Evolutionary conservation across 2,888 invertebrate genomes (phyloP).

Genomic region (Brachylomia viminalis): DNA sequence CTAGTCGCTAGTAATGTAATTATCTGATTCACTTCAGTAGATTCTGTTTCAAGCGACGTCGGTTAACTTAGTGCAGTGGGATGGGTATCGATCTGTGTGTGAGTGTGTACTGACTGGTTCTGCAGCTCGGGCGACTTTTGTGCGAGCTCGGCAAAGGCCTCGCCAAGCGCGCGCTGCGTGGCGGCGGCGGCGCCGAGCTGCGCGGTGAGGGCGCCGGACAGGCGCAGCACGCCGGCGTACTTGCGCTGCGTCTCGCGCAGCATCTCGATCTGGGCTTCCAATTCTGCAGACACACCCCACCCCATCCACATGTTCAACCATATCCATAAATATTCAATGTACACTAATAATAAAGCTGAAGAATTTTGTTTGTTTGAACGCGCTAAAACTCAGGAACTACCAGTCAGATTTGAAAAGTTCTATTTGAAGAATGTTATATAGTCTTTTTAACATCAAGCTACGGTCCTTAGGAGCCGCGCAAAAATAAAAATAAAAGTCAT

Average conservation of each 20-base stretch:
- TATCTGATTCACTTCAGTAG: not conserved
- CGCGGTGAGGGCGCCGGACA: conserved; percentile 95
- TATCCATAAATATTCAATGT: too few species aligned
- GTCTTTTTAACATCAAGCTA: too few species aligned
- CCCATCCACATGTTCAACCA: not conserved
- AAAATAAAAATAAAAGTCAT: too few species aligned
- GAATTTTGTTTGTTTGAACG: too few species aligned
- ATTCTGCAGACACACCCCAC: conserved; percentile 88
- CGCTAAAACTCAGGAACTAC: too few species aligned
- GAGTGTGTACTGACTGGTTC: conserved; percentile 87
- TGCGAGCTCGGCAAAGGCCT: conserved; percentile 98
- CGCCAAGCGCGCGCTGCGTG: conserved; percentile 97
- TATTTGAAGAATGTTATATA: too few species aligned
- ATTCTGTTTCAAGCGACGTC: conserved; percentile 67
- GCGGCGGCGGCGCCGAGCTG: conserved; percentile 93
- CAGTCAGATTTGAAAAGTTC: too few species aligned
- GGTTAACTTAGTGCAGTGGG: conserved; percentile 65
- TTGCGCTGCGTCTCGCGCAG: conserved; percentile 98
- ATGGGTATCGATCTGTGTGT: not conserved
- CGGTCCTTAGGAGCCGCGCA: too few species aligned
- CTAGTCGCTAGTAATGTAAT: too few species aligned
- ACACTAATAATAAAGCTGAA: too few species aligned
- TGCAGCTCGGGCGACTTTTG: conserved; percentile 99
- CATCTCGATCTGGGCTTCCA: conserved; percentile 98
- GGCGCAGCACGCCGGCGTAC: conserved; percentile 96